Conservation (phyloP, 2,888 invertebrate genomes). For the Megamerina dolium region DNA sequence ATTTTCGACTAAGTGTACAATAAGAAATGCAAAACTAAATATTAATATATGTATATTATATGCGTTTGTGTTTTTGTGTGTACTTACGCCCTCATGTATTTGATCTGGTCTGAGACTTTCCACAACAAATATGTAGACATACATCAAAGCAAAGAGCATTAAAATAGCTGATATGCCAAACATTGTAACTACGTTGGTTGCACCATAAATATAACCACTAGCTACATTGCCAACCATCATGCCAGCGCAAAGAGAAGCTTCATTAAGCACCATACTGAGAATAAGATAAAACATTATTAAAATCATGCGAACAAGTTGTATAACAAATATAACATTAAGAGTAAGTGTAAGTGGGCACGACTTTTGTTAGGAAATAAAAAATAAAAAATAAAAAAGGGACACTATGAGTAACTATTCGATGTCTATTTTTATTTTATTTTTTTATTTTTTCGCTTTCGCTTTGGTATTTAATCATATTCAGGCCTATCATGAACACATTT, state of each 20-base stretch:
- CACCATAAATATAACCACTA: constrained; percentile 57
- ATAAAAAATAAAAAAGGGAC: too few species aligned
- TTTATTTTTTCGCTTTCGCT: too few species aligned
- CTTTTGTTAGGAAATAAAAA: too few species aligned
- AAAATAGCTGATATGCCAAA: constrained; percentile 35
- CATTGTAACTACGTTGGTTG: constrained; percentile 35
- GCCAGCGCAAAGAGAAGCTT: constrained; percentile 57
- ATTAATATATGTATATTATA: not conserved
- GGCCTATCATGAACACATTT: too few species aligned
- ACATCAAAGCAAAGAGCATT: constrained; percentile 33
- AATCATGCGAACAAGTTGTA: too few species aligned
- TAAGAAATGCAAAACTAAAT: not conserved
- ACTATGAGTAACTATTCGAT: too few species aligned
- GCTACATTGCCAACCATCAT: constrained; percentile 56
- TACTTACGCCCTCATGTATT: constrained; percentile 35
- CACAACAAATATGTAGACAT: constrained; percentile 38
- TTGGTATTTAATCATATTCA: too few species aligned
- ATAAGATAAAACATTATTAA: too few species aligned
- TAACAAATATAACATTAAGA: too few species aligned
- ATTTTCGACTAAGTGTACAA: constrained; percentile 39
- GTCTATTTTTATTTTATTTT: too few species aligned
- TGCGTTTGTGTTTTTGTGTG: not conserved
- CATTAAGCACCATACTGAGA: constrained; percentile 58
- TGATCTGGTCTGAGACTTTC: constrained; percentile 39
- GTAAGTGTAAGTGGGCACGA: too few species aligned